Evolutionary conservation across 2,797 vertebrate species (phyloP).

Genomic region (Thripadectes ignobilis): DNA sequence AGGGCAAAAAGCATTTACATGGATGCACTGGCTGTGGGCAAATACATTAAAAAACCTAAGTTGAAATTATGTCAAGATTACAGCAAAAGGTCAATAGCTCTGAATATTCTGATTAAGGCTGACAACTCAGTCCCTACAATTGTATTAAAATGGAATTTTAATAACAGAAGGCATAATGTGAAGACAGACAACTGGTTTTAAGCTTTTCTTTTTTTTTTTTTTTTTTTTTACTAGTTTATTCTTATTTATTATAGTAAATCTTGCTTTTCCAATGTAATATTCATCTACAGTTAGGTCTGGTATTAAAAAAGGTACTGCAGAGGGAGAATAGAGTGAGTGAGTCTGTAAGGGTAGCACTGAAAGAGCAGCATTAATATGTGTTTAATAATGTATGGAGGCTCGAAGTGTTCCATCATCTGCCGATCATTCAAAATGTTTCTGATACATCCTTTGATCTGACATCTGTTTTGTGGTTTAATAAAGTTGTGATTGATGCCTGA

Average conservation of each 20-base stretch:
- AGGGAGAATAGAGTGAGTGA: neutral
- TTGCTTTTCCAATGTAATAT: conserved; percentile 16
- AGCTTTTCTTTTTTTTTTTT: neutral
- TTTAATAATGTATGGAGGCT: conserved; percentile 65
- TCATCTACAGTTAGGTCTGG: neutral
- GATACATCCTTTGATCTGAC: conserved; percentile 27
- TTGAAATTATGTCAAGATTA: conserved; percentile 26
- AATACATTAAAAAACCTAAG: conserved; percentile 13
- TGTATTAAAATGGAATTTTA: conserved; percentile 15
- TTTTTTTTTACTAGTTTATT: neutral
- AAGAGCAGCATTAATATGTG: conserved; percentile 1
- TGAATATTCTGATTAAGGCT: conserved; percentile 36
- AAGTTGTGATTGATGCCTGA: conserved; percentile 55
- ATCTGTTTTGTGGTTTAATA: conserved; percentile 38
- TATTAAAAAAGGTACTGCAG: neutral
- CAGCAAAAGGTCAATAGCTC: neutral
- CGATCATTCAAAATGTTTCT: conserved; percentile 51
- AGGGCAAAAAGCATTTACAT: neutral
- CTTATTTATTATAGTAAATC: conserved; percentile 14
- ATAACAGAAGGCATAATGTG: neutral
- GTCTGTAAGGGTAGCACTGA: neutral
- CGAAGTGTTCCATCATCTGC: conserved; percentile 43
- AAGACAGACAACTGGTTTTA: neutral
- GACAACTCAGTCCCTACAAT: neutral
- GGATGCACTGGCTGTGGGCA: neutral